Conservation (phyloP, 2,113 vertebrate genomes). For the Isichthys henryi region DNA sequence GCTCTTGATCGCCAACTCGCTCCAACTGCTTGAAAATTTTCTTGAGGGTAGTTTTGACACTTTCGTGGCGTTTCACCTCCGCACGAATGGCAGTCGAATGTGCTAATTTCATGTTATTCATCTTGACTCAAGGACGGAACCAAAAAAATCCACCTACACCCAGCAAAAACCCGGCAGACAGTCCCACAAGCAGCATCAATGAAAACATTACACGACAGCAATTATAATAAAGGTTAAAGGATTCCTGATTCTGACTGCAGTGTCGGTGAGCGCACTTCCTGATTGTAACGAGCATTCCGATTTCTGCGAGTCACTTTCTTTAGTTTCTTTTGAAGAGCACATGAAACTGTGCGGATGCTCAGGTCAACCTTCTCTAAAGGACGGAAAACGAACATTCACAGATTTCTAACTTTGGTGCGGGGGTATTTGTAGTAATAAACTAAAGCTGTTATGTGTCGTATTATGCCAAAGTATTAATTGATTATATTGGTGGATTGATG, state of each 20-base stretch:
- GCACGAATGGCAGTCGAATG: constrained; percentile 61
- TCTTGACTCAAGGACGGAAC: constrained; percentile 43
- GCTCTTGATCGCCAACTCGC: constrained; percentile 55
- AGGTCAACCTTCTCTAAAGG: neutral
- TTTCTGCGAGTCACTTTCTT: neutral
- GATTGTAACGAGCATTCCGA: constrained; percentile 40
- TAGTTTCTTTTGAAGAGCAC: neutral
- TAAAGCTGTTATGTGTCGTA: neutral
- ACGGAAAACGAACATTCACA: neutral
- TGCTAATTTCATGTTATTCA: constrained; percentile 59
- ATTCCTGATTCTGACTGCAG: constrained; percentile 6
- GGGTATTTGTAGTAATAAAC: neutral
- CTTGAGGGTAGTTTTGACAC: constrained; percentile 54
- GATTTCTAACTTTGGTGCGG: neutral
- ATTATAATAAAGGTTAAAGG: neutral
- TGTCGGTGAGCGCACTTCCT: constrained; percentile 59
- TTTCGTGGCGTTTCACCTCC: constrained; percentile 65
- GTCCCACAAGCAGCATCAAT: neutral
- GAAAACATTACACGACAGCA: neutral
- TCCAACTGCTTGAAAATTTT: constrained; percentile 61
- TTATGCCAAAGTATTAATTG: neutral
- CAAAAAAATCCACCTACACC: neutral
- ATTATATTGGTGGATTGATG: neutral
- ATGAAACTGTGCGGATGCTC: neutral
- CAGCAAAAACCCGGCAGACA: neutral